phyloP scores from a whole-genome alignment of 1,140 invertebrate species.

The Bursaphelenchus mucronatus region DNA sequence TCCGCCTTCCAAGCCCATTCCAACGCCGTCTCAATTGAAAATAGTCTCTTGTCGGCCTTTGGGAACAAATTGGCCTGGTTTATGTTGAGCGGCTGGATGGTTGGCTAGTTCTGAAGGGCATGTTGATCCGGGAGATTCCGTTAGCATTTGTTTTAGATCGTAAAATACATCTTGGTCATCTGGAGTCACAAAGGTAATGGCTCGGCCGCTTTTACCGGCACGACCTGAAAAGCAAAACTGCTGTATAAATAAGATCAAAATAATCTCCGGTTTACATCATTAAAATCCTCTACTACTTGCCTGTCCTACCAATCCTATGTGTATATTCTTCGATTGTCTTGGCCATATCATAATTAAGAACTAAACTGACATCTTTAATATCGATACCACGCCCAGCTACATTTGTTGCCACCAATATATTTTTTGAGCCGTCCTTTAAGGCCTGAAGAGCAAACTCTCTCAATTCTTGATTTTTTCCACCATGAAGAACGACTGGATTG shows the following conservation, averaged over 20 bases:
- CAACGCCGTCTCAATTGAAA: slow-evolving; percentile 36
- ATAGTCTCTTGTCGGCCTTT: slow-evolving; percentile 82
- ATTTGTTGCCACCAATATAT: slow-evolving; percentile 98
- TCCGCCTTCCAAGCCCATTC: no score
- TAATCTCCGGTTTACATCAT: neutral
- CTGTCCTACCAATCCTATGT: slow-evolving; percentile 94
- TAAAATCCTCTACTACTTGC: no score
- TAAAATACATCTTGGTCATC: slow-evolving; percentile 93
- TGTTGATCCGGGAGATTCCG: slow-evolving; percentile 78
- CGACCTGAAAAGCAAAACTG: slow-evolving; percentile 68
- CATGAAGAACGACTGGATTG: slow-evolving; percentile 92
- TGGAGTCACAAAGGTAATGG: slow-evolving; percentile 91
- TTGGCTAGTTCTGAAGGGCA: slow-evolving; percentile 95
- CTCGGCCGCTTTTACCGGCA: slow-evolving; percentile 91
- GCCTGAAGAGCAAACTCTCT: slow-evolving; percentile 93
- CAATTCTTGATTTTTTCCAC: slow-evolving; percentile 99
- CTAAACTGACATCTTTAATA: slow-evolving; percentile 89
- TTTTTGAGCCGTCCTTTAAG: slow-evolving; percentile 79
- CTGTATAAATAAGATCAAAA: neutral
- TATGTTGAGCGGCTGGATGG: slow-evolving; percentile 96
- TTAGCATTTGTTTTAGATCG: slow-evolving; percentile 78
- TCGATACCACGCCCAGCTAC: slow-evolving; percentile 99
- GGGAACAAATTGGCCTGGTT: slow-evolving; percentile 85
- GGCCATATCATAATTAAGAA: slow-evolving; percentile 95
- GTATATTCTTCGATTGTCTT: slow-evolving; percentile 95